Evolutionary conservation across 2,888 invertebrate species (phyloP).

Genomic region (Dexiosoma caninum): DNA sequence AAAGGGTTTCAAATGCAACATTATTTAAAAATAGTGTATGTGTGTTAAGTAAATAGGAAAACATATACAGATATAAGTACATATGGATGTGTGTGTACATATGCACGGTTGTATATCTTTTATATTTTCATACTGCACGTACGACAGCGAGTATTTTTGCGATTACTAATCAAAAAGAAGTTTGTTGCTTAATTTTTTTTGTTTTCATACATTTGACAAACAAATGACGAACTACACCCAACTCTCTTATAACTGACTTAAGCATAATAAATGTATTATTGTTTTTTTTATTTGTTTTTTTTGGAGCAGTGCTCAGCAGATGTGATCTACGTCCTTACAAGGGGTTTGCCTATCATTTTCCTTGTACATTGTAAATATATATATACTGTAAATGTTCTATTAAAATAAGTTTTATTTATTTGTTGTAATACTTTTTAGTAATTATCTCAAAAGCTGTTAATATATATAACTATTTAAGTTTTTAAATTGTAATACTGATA

Average conservation of each 20-base stretch:
- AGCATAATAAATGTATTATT: background rate
- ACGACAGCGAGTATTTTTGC: too few relatives aligned
- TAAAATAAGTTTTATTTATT: too few relatives aligned
- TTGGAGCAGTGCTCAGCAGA: too few relatives aligned
- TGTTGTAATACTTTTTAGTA: too few relatives aligned
- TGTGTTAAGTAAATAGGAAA: background rate
- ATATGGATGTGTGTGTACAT: too few relatives aligned
- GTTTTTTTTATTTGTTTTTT: background rate
- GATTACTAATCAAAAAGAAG: constrained; percentile 10
- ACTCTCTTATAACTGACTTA: background rate
- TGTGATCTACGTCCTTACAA: too few relatives aligned
- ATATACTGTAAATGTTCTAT: too few relatives aligned
- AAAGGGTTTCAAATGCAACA: constrained; percentile 57
- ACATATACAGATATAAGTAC: background rate
- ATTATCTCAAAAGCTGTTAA: too few relatives aligned
- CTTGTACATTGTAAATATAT: too few relatives aligned
- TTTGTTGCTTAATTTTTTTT: constrained; percentile 37
- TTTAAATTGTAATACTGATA: too few relatives aligned
- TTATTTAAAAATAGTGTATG: background rate
- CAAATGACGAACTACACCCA: background rate
- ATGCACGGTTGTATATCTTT: background rate
- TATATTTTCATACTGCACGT: background rate
- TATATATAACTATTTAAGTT: too few relatives aligned
- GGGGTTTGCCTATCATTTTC: too few relatives aligned
- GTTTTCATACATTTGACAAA: constrained; percentile 3